A percentile compares a stretch with the other conserved stretches of the same genome.
Evolutionary conservation across 2,888 invertebrate species (phyloP).

Genomic region (Tipula unca): DNA sequence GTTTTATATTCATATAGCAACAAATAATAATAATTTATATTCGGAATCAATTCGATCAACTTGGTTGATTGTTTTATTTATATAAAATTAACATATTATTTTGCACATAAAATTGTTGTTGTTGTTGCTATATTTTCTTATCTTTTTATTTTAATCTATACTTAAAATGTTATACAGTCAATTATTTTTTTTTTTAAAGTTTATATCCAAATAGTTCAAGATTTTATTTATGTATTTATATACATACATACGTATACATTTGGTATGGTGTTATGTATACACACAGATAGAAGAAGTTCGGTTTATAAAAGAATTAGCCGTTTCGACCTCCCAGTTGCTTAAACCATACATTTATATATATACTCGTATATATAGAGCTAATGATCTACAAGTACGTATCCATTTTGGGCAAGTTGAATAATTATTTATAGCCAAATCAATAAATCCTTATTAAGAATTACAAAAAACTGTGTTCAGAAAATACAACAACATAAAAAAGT

Average conservation of each 20-base stretch:
- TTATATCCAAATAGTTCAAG: background rate
- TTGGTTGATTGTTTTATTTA: slow-evolving; percentile 2
- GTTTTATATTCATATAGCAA: background rate
- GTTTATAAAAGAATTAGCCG: background rate
- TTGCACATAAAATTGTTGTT: background rate
- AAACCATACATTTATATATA: background rate
- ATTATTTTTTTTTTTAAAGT: background rate
- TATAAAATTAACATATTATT: background rate
- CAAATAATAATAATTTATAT: background rate
- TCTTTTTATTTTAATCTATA: background rate
- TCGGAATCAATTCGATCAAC: slow-evolving; percentile 8
- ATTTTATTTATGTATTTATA: background rate
- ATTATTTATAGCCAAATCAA: background rate
- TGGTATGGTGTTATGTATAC: too few relatives aligned
- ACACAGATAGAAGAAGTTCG: background rate
- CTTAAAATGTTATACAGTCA: slow-evolving; percentile 8
- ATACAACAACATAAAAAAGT: too few relatives aligned
- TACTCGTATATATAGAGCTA: too few relatives aligned
- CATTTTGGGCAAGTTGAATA: background rate
- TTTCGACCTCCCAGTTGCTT: background rate
- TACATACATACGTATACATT: background rate
- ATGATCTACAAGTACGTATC: background rate
- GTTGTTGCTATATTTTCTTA: background rate
- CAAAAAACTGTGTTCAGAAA: background rate
- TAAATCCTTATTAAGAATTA: background rate